Base-by-base conservation (phyloP, 2,888 invertebrate genomes). In the Anodontia alba region DNA sequence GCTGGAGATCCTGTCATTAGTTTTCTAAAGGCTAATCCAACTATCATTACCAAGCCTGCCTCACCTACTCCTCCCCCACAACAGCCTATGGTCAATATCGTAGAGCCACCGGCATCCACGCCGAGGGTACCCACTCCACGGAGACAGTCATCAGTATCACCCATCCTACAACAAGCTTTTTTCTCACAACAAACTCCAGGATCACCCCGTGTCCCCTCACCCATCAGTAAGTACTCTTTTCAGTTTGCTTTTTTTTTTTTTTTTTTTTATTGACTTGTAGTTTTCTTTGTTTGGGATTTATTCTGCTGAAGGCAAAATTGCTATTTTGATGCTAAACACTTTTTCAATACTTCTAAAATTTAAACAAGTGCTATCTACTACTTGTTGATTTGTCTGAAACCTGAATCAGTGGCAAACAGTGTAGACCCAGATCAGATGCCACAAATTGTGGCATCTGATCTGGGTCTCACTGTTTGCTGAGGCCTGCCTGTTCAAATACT, bases 11-110 rank as follows among this genome's bases (percentile, higher is more conserved):
- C 91, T 49, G 90, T 93, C 70, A 84, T 90, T 75, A 92, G 88
- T 79, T 90, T 93, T 76, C 88, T 93, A 73, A 92, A 93, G 83
- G 92, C 92, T 81, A 92, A 93, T 83, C 93, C 93, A 3, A 91
- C 91, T 43, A 93, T 93, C 70, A 90, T 93, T 62, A 92, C 92
- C 46, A 93, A 92, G 74, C 91, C 92, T 8, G 91, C 93, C 5
- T 93, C 93, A 5, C 93, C 93, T 2, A 89, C 91, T 8, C 90
- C 92, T 12, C 88, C 90, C 23, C 88, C 90, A 15, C 86, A 88
- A 42, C 89, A 78, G 78, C 76, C 66, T 51, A 84, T 73, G 20
- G 78, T 76, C 67, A 86, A 83, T 49, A 74, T 88, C 54, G 78
- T 89, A 42, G 86, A 87, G 77, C 87, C 83, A 26, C 83, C 84